Evolutionary conservation across 2,113 vertebrate genomes (phyloP).

Genomic region (Oreocharis arfaki): DNA sequence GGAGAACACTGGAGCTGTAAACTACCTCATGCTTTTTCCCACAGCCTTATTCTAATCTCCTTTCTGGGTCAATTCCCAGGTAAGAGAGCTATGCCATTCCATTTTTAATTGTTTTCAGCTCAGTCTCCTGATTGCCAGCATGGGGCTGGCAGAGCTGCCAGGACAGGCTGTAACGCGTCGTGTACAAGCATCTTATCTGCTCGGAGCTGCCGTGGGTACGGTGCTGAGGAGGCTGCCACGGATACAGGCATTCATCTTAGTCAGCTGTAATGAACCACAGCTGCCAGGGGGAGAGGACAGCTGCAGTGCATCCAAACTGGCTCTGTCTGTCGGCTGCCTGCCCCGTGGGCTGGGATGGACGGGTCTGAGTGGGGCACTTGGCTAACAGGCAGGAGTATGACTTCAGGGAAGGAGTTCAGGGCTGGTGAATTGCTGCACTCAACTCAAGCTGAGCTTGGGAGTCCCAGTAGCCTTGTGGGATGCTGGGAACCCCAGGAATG

Average conservation of each 20-base stretch:
- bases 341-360: rapidly evolving
- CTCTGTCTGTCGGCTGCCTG: not conserved
- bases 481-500: not conserved
- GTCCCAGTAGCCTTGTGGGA: not conserved
- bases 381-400: not conserved
- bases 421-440: not conserved
- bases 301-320: conserved; percentile 1
- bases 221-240: not conserved
- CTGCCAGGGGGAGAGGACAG: conserved; percentile 13
- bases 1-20: not conserved
- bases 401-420: not conserved
- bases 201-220: not conserved
- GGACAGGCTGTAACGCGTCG: not conserved
- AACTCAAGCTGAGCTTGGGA: not conserved
- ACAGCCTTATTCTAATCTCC: not conserved
- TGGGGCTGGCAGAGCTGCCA: not conserved
- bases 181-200: not conserved
- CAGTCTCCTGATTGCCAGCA: not conserved
- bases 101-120: conserved; percentile 9
- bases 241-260: conserved; percentile 6
- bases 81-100: not conserved
- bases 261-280: not conserved
- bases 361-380: not conserved
- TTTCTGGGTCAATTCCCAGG: conserved; percentile 31
- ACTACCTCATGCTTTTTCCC: not conserved